Percentiles rank a stretch among this genome's conserved stretches.
phyloP scores from a whole-genome alignment of 2,888 invertebrate species.

The Eupsilia transversa region DNA sequence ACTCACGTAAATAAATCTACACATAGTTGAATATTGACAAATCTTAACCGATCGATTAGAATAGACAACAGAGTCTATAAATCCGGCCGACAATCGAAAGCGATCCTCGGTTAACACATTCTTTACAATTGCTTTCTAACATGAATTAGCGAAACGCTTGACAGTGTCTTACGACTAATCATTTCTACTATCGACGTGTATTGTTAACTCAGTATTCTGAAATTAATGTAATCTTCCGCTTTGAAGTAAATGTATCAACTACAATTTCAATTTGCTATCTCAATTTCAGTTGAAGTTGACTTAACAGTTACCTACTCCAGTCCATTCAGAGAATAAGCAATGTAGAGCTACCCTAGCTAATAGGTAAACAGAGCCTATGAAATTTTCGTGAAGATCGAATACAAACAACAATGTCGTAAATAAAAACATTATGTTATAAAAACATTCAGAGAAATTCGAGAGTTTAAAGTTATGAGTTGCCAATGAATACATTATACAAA shows the following conservation, averaged over 20 bases:
- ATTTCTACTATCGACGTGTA: conserved; percentile 24
- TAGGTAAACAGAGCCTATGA: not conserved
- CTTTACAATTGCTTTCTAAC: conserved; percentile 84
- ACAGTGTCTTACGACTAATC: conserved; percentile 54
- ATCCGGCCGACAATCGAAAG: conserved; percentile 77
- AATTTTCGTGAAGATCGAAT: not conserved
- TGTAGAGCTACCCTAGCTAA: not conserved
- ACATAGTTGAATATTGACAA: not conserved
- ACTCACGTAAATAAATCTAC: not conserved
- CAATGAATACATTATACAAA: conserved; percentile 17
- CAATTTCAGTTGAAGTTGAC: not conserved
- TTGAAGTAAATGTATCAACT: not conserved
- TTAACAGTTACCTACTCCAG: not conserved
- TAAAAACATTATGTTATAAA: not conserved
- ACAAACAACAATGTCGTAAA: not conserved
- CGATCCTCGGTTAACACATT: conserved; percentile 82
- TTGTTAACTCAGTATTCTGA: not conserved
- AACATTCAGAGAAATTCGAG: conserved; percentile 25
- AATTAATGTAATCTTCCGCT: not conserved
- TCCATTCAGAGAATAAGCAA: not conserved
- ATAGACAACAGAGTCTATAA: conserved; percentile 66
- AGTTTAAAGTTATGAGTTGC: conserved; percentile 3
- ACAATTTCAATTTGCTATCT: not conserved
- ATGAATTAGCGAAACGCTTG: conserved; percentile 75
- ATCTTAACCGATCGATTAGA: conserved; percentile 69